phyloP scores from a whole-genome alignment of 2,113 vertebrate genomes.

The Urocolius indicus region DNA sequence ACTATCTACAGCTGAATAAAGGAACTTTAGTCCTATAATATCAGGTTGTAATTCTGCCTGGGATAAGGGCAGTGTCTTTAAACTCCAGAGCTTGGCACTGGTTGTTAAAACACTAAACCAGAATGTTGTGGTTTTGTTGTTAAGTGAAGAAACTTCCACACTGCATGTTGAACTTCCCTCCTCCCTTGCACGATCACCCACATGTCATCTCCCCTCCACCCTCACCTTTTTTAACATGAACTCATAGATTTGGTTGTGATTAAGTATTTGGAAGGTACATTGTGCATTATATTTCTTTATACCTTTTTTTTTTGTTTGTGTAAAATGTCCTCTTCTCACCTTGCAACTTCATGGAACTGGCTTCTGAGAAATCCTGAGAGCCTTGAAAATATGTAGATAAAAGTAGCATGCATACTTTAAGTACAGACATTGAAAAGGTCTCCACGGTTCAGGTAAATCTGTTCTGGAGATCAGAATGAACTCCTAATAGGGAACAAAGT shows the following conservation, averaged over 20 bases:
- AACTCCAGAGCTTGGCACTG: not conserved
- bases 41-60: not conserved
- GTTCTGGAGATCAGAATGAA: not conserved
- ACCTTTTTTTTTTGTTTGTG: not conserved
- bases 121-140: not conserved
- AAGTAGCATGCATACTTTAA: not conserved
- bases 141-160: not conserved
- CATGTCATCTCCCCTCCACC: not conserved
- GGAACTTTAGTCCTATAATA: not conserved
- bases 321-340: not conserved
- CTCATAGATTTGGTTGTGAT: not conserved
- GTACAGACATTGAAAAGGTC: not conserved
- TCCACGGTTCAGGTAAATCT: not conserved
- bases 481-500: not conserved
- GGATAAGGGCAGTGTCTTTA: not conserved
- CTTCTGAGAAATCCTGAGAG: not conserved
- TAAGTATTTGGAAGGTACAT: not conserved
- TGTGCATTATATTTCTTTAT: not conserved
- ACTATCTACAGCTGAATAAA: not conserved
- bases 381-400: not conserved
- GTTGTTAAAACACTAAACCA: not conserved
- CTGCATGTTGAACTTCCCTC: not conserved
- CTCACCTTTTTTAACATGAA: not conserved
- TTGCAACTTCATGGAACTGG: constrained; percentile 20
- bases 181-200: not conserved